phyloP scores from a whole-genome alignment of 2,113 vertebrate genomes.

The Heterochromis multidens region DNA sequence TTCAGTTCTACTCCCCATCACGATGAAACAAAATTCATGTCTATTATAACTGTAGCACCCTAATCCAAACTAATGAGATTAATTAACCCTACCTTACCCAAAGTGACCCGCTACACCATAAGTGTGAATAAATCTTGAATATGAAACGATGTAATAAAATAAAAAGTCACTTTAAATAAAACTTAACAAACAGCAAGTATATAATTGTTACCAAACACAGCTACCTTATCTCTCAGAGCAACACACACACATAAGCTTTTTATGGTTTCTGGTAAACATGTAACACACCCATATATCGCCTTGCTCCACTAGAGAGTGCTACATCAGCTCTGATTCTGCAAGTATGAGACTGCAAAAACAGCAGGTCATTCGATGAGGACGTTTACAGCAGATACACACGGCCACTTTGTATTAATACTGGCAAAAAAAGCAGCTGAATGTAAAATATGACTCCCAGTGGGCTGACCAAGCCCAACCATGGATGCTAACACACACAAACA shows the following conservation, averaged over 20 bases:
- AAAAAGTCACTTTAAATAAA: neutral
- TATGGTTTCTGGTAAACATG: neutral
- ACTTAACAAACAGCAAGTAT: neutral
- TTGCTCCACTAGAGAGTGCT: constrained; percentile 38
- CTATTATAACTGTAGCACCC: neutral
- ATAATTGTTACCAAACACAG: neutral
- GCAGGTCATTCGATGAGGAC: constrained; percentile 18
- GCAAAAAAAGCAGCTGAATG: constrained; percentile 5
- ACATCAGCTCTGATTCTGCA: neutral
- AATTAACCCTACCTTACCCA: neutral
- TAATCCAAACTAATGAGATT: neutral
- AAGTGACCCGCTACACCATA: accelerated
- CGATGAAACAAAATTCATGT: neutral
- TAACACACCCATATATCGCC: neutral
- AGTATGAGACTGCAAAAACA: constrained; percentile 44
- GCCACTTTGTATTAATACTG: neutral
- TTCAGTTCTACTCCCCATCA: too few relatives aligned
- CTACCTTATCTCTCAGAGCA: neutral
- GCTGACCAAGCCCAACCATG: constrained; percentile 11
- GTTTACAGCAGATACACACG: neutral
- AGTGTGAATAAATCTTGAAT: neutral
- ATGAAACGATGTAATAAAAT: neutral
- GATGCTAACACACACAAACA: constrained; percentile 9
- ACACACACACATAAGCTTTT: neutral
- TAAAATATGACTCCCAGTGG: constrained; percentile 21